Percentiles rank a stretch among this genome's conserved stretches.
Conservation (phyloP, 2,113 vertebrate genomes). For the Amia ocellicauda region DNA sequence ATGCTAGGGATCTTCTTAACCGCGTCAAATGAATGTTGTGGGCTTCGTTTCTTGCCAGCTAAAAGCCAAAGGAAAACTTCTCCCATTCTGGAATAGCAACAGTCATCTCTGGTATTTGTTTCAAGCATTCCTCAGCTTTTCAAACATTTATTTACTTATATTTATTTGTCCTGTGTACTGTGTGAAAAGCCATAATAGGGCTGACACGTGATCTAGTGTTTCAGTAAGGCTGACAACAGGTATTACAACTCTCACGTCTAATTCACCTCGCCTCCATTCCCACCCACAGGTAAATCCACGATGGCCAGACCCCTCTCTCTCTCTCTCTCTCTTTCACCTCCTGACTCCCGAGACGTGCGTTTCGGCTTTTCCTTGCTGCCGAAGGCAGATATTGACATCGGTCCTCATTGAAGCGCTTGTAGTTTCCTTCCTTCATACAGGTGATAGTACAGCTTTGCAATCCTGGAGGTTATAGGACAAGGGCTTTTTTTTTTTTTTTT, state of each 20-base stretch:
- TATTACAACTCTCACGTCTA: slow-evolving; percentile 2
- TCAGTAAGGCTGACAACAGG: slow-evolving; percentile 17
- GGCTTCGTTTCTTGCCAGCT: background rate
- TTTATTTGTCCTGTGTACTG: background rate
- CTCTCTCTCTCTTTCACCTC: no score
- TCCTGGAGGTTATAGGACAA: no score
- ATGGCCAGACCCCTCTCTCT: background rate
- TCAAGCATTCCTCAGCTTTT: background rate
- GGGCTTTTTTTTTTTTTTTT: no score
- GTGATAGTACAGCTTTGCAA: no score
- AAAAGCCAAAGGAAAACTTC: background rate
- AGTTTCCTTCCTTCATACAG: no score
- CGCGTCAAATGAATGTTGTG: background rate
- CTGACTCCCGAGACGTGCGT: no score
- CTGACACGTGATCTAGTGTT: slow-evolving; percentile 11
- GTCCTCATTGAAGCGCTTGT: no score
- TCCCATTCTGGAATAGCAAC: background rate
- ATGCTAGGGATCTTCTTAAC: background rate
- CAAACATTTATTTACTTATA: background rate
- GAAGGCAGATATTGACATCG: no score
- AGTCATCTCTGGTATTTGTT: background rate
- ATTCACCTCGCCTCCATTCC: slow-evolving; percentile 7
- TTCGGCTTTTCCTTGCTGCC: no score
- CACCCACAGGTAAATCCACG: slow-evolving; percentile 16
- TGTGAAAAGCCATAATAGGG: background rate